Base-by-base conservation (phyloP, 2,888 invertebrate species). In the Synanthedon myopaeformis region DNA sequence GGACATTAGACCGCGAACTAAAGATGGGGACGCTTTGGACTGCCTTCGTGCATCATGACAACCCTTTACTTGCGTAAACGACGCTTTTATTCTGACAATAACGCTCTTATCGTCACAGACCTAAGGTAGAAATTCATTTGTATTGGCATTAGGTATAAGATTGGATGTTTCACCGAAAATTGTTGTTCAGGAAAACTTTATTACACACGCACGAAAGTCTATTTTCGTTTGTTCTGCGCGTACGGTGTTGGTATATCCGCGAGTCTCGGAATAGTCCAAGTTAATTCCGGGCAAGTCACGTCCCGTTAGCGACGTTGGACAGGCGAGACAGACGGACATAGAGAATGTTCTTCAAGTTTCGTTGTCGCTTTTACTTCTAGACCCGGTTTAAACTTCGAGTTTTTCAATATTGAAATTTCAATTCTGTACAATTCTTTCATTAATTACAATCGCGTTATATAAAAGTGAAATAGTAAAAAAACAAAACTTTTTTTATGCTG, bases 241-340 rank as follows among this genome's bases (percentile, higher is more conserved):
- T 53, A 54, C 54, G 59, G 60, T 64, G 62, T 56, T 52, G 53
- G 19, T 48, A 60, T 59, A 62, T 58, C 65, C 63, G 66, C 63
- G 64, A 67, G 62, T 67, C 53, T 53, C 45, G 17, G 12, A 17
- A 14, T 11, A 66, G 70, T 67, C 66, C 61, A 69, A 74, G 76
- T 80, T 81, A 79, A 82, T 82, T 76, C 76, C 67, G 72, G 60
- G 63, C 64, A 67, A 76, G 82, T 81, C 79, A 78, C 81, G 80
- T 81, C 70, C 72, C 70, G 72, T 70, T 73, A 70, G 70, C 63
- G 61, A 67, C 69, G 69, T 67, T 65, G 64, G 63, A 61, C 62
- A 59, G 54, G 35, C 61, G 63, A 62, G 75, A 72, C 72, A 72
- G 74, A 66, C 67, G 70, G 72, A 75, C 75, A 66, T 67, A 70